phyloP scores from a whole-genome alignment of 2,113 vertebrate genomes.

The Parus major region DNA sequence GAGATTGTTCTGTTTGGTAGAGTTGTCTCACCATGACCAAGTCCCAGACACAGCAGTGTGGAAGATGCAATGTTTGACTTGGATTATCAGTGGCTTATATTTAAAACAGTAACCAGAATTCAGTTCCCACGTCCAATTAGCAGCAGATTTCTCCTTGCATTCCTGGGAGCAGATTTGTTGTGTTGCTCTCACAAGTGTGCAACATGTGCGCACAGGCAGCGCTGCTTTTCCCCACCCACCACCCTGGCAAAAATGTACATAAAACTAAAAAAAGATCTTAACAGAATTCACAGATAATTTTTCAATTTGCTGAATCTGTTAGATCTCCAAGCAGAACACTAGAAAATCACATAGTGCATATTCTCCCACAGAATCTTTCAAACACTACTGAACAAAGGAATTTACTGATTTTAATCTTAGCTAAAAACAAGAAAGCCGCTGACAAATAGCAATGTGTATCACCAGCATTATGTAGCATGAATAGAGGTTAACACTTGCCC shows the following conservation, averaged over 20 bases:
- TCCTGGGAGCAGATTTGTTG: slow-evolving; percentile 20
- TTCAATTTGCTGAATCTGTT: not conserved
- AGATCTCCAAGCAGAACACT: not conserved
- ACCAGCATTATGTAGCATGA: slow-evolving; percentile 1
- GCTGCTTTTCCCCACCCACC: not conserved
- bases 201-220: not conserved
- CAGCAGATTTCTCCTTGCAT: not conserved
- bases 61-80: not conserved
- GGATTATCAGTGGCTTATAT: not conserved
- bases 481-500: not conserved
- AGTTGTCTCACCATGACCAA: not conserved
- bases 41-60: not conserved
- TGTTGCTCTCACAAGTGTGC: not conserved
- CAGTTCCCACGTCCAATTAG: not conserved
- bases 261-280: not conserved
- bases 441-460: not conserved
- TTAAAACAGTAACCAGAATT: not conserved
- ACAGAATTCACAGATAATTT: not conserved
- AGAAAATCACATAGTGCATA: not conserved
- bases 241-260: not conserved
- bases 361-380: not conserved
- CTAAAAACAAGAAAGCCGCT: not conserved
- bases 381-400: not conserved
- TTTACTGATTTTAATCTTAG: not conserved
- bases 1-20: not conserved